Evolutionary conservation across 2,888 invertebrate species (phyloP), one percentile per base, ranked within the genome.

Genomic region (Temnothorax unifasciatus): DNA sequence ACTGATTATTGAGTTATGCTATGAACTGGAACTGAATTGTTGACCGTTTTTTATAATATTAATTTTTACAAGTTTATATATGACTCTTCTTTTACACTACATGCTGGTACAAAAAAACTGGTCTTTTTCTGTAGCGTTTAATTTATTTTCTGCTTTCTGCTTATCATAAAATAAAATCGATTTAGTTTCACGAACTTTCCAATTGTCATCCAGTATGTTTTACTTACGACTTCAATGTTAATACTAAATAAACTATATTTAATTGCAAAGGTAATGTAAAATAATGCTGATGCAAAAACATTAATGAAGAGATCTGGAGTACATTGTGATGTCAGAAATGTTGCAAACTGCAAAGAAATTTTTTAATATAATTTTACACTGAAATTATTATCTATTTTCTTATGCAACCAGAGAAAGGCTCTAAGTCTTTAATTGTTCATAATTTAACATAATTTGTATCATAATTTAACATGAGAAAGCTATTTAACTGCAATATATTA

Each of bases 181-280:
- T 25, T 57, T 13, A 57, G 9, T 25, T 57, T 57, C 5, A 13
- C 5, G 15, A 57, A 25, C 0, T 34, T 34, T 0, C 6, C 4
- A 15, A 38, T 38, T 34, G 11, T n/a, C 4, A 4, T 15, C 9
- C 5, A 57, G 5, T 34, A 34, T 34, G 8, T 29, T 34, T n/a
- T 41, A 73, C 73, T 57, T 57, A 73, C 73, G 21, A 25, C 0
- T 25, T 57, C 0, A 41, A 38, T 5, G 9, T 73, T 73, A 57
- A 41, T 11, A 25, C 11, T 8, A 41, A 57, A 57, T 3, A 18
- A 73, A 41, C 11, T 41, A 15, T 73, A 73, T 18, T 73, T 18
- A 25, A 73, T 57, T 1, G 54, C 11, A 18, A 57, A 11, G 3
- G 5, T 0, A 13, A 38, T 4, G 3, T 34, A 41, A 41, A 29